Evolutionary conservation across 2,888 invertebrate genomes (phyloP), one percentile per base, ranked within the genome.

Genomic region (Archaeoteleia sp.): DNA sequence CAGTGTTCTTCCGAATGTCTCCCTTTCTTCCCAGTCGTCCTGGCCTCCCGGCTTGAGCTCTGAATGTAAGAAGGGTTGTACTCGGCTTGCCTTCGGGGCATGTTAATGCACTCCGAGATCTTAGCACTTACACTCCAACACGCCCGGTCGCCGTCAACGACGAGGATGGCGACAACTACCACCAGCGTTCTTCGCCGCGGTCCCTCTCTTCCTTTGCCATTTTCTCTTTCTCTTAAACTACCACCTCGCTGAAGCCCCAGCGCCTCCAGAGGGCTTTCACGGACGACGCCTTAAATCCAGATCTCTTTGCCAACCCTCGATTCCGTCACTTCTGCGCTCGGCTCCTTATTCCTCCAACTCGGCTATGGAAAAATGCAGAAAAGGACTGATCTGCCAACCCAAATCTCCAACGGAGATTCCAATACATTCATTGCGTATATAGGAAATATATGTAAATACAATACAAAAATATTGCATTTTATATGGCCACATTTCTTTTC

Each of bases 71-170:
- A 85, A 85, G 85, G 84, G 85, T 85, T 85, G 84, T 85, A 84
- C 79, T 79, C 82, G 77, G 80, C 80, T 80, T 78, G 82, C 83
- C 82, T 84, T 73, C 77, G 71, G 81, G 85, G 82, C 84, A 84
- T 84, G 84, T 85, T 85, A 85, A 85, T 85, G 85, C 83, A 85
- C 85, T 85, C 82, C 77, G 72, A 82, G 83, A 84, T 85, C 85
- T 85, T 85, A 84, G 84, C 84, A 85, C 84, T 85, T 85, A 85
- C 85, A 84, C 85, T 84, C 84, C 74, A 79, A 83, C 84, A 84
- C 85, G 83, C 82, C 75, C 70, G 70, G 71, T 67, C 70, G 67
- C 53, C 67, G 65, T 57, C 71, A 61, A 61, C 70, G 67, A 66
- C 49, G 63, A 70, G 48, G 35, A 51, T 35, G 60, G 42, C 51